These are phyloP conservation scores for Onchidella celtica DNA, from an alignment of 2,888 invertebrate species.

Conservation along the genomic window DNA sequence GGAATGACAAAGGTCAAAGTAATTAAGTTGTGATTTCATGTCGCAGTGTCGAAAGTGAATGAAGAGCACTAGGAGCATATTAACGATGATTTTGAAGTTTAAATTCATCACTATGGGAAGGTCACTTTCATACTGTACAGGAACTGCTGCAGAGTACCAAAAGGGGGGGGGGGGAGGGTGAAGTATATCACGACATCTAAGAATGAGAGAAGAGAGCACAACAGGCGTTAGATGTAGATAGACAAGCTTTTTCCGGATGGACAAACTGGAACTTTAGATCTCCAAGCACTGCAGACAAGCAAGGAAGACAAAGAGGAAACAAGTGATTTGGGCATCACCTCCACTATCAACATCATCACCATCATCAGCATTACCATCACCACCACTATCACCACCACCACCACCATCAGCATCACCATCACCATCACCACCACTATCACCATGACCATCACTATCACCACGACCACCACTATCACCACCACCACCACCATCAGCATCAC, in stretches of 20 bases:
- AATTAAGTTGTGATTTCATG: too few species aligned
- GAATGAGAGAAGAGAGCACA: background rate
- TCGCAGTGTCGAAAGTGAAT: too few species aligned
- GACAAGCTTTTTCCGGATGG: background rate
- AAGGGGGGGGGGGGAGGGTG: background rate
- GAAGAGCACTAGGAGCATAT: too few species aligned
- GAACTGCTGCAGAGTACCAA: background rate
- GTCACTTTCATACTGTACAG: background rate
- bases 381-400: background rate
- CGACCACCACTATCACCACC: too few species aligned
- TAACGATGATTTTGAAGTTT: background rate
- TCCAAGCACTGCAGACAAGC: background rate
- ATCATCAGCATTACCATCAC: slow-evolving; percentile 1
- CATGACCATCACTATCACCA: too few species aligned
- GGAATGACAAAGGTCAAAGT: too few species aligned
- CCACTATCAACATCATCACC: slow-evolving; percentile 1
- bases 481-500: too few species aligned
- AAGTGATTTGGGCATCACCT: background rate
- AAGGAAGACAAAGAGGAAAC: background rate
- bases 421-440: background rate
- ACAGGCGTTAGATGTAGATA: background rate
- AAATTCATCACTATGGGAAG: background rate
- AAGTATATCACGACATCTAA: background rate
- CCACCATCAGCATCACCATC: too few species aligned
- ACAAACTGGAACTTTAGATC: background rate